Evolutionary conservation across 2,113 vertebrate genomes (phyloP).

Genomic region (Sinocyclocheilus rhinocerous): DNA sequence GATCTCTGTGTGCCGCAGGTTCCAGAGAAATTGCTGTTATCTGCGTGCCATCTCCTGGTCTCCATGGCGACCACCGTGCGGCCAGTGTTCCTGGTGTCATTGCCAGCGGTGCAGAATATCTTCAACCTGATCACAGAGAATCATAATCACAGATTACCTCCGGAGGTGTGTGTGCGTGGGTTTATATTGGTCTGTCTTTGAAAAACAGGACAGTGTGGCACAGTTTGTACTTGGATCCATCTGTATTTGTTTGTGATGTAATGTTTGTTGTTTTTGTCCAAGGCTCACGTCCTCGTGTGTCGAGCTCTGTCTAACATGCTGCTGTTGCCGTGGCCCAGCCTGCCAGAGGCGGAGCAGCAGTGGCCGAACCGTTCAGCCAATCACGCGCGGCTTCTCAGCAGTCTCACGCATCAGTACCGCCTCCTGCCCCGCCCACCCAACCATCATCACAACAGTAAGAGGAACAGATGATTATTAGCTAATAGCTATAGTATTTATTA

Average conservation of each 20-base stretch:
- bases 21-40: constrained; percentile 93
- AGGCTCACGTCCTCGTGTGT: constrained; percentile 95
- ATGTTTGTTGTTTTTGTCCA: constrained; percentile 16
- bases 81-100: constrained; percentile 89
- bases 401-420: constrained; percentile 89
- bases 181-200: not conserved
- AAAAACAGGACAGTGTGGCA: not conserved
- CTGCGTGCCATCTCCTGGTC: constrained; percentile 90
- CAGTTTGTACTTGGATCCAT: not conserved
- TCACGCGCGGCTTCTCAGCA: constrained; percentile 86
- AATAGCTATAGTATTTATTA: not conserved
- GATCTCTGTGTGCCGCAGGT: constrained; percentile 74
- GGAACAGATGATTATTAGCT: not conserved
- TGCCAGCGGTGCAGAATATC: constrained; percentile 92
- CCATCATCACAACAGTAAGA: constrained; percentile 80
- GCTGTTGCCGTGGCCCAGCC: constrained; percentile 92
- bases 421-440: constrained; percentile 76
- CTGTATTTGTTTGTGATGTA: not conserved
- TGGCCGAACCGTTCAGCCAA: constrained; percentile 91
- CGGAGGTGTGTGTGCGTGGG: constrained; percentile 75
- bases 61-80: constrained; percentile 93
- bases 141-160: constrained; percentile 83
- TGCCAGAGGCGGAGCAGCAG: constrained; percentile 92
- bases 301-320: constrained; percentile 91
- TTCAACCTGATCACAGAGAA: constrained; percentile 92